Conservation (phyloP, 2,113 vertebrate species). For the Eulemur macaco region DNA sequence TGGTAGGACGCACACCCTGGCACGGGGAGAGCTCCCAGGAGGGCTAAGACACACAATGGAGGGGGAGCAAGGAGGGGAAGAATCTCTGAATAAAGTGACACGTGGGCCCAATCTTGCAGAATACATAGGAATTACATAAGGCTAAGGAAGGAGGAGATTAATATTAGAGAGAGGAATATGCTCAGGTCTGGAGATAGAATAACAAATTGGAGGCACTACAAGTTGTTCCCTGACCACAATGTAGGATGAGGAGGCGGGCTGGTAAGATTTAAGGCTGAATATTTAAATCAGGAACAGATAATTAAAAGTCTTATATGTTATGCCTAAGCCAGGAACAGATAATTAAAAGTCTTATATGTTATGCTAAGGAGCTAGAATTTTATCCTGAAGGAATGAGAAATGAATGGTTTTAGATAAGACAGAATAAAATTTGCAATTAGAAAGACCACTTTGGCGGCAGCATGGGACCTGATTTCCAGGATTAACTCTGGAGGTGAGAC, state of each 20-base stretch:
- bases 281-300: background rate
- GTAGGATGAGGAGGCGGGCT: too few relatives aligned
- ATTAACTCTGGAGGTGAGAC: background rate
- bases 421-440: background rate
- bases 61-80: too few relatives aligned
- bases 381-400: background rate
- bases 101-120: accelerated
- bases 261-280: background rate
- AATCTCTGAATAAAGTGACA: background rate
- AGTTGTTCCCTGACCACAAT: too few relatives aligned
- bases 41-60: too few relatives aligned
- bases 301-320: background rate
- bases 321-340: background rate
- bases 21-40: too few relatives aligned
- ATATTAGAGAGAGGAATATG: background rate
- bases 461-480: background rate
- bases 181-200: background rate
- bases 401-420: background rate
- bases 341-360: background rate
- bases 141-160: background rate
- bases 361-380: background rate
- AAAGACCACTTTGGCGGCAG: background rate
- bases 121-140: background rate
- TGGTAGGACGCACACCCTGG: accelerated
- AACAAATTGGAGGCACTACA: background rate